Evolutionary conservation across 2,888 invertebrate genomes (phyloP).

Genomic region (Germaria angustata): DNA sequence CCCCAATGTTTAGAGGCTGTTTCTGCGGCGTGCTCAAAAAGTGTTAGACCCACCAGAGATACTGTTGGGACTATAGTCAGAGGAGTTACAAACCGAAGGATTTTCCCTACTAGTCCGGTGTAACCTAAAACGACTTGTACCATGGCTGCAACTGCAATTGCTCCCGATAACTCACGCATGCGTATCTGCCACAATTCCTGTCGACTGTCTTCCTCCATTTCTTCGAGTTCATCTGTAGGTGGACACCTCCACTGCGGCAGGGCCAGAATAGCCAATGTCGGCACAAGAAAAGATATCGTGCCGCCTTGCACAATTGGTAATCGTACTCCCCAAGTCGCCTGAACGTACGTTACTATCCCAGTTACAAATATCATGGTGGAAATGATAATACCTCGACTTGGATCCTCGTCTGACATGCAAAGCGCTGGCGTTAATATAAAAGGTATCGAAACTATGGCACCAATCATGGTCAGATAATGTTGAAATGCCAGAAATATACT

Average conservation of each 20-base stretch:
- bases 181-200: conserved; percentile 86
- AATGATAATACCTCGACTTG: conserved; percentile 87
- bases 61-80: conserved; percentile 92
- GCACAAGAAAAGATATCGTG: conserved; percentile 89
- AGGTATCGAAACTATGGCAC: conserved; percentile 90
- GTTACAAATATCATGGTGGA: conserved; percentile 92
- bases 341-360: conserved; percentile 87
- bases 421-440: conserved; percentile 90
- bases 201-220: conserved; percentile 82
- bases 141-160: conserved; percentile 88
- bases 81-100: conserved; percentile 89
- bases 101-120: conserved; percentile 87
- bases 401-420: conserved; percentile 88
- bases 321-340: conserved; percentile 87
- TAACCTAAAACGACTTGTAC: conserved; percentile 88
- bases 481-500: conserved; percentile 90
- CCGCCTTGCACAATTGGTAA: conserved; percentile 89
- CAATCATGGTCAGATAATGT: conserved; percentile 92
- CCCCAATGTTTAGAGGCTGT: conserved; percentile 93
- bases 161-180: conserved; percentile 91
- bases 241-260: conserved; percentile 88
- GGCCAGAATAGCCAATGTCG: conserved; percentile 87
- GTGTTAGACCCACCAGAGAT: conserved; percentile 89
- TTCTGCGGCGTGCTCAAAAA: conserved; percentile 89
- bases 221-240: conserved; percentile 80